A percentile compares a stretch with the other conserved stretches of the same genome.
phyloP scores from a whole-genome alignment of 2,797 vertebrate species.

The Leptatherina wallacei region DNA sequence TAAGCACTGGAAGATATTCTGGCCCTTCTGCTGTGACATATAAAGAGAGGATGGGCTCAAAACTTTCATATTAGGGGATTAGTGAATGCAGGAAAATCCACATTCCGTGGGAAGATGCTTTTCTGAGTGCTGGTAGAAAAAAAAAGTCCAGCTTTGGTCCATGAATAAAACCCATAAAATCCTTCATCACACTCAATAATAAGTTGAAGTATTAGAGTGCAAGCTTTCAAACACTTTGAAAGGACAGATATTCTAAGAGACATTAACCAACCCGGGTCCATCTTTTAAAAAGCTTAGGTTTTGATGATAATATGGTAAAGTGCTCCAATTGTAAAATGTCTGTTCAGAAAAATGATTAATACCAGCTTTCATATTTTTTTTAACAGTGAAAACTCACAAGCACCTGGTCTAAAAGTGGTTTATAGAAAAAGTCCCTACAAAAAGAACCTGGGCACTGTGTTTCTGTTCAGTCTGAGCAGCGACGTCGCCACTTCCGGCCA shows the following conservation, averaged over 20 bases:
- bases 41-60: slow-evolving; percentile 54
- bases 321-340: not conserved
- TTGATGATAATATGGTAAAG: not conserved
- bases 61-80: slow-evolving; percentile 54
- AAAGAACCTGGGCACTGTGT: not conserved
- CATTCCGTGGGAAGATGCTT: slow-evolving; percentile 41
- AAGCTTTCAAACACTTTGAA: slow-evolving; percentile 19
- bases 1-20: slow-evolving; percentile 14
- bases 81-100: slow-evolving; percentile 46
- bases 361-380: not conserved
- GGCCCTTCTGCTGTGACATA: slow-evolving; percentile 45
- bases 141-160: slow-evolving; percentile 12
- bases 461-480: not conserved
- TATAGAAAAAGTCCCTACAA: not conserved
- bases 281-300: slow-evolving; percentile 7
- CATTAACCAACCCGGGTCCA: slow-evolving; percentile 1
- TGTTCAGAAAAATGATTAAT: not conserved
- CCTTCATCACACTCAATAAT: slow-evolving; percentile 18
- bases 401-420: not conserved
- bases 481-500: not conserved
- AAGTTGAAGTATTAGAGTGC: slow-evolving; percentile 13
- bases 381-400: not conserved
- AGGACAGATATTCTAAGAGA: not conserved
- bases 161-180: slow-evolving; percentile 43
- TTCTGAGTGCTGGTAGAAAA: slow-evolving; percentile 34